A percentile compares a stretch with the other conserved stretches of the same genome.
phyloP scores from a whole-genome alignment of 2,888 invertebrate species.

The Volucella inflata region DNA sequence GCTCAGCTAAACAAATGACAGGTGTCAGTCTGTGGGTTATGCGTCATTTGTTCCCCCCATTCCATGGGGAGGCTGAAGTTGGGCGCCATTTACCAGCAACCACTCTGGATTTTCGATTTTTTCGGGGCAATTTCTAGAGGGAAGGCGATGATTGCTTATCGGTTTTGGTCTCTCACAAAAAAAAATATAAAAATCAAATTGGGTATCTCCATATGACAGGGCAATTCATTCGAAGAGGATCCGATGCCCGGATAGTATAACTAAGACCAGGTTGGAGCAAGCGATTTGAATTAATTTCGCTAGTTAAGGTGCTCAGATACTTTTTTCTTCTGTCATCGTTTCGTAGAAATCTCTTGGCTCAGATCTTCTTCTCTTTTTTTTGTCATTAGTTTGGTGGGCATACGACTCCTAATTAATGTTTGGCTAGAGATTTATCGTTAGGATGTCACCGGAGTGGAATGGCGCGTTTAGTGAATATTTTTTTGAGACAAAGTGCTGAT shows the following conservation, averaged over 20 bases:
- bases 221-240: slow-evolving; percentile 52
- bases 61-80: slow-evolving; percentile 10
- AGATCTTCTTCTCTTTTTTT: slow-evolving; percentile 19
- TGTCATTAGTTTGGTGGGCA: slow-evolving; percentile 20
- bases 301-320: slow-evolving; percentile 61
- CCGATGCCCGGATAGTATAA: no score
- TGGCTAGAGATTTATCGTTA: slow-evolving; percentile 51
- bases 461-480: slow-evolving; percentile 51
- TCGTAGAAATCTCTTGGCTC: slow-evolving; percentile 52
- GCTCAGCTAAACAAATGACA: slow-evolving; percentile 71
- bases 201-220: slow-evolving; percentile 56
- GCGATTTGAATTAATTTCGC: slow-evolving; percentile 73
- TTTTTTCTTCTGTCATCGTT: slow-evolving; percentile 42
- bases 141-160: slow-evolving; percentile 48
- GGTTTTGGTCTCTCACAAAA: slow-evolving; percentile 2
- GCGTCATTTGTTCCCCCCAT: slow-evolving; percentile 60
- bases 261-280: slow-evolving; percentile 2
- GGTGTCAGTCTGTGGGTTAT: slow-evolving; percentile 73
- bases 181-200: slow-evolving; percentile 9
- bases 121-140: slow-evolving; percentile 23
- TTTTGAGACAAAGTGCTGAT: slow-evolving; percentile 66
- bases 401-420: slow-evolving; percentile 60
- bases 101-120: slow-evolving; percentile 29
- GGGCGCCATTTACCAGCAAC: slow-evolving; percentile 62
- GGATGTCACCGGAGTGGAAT: slow-evolving; percentile 26